Evolutionary conservation across 2,888 invertebrate genomes (phyloP).

Genomic region (Phortica magna): DNA sequence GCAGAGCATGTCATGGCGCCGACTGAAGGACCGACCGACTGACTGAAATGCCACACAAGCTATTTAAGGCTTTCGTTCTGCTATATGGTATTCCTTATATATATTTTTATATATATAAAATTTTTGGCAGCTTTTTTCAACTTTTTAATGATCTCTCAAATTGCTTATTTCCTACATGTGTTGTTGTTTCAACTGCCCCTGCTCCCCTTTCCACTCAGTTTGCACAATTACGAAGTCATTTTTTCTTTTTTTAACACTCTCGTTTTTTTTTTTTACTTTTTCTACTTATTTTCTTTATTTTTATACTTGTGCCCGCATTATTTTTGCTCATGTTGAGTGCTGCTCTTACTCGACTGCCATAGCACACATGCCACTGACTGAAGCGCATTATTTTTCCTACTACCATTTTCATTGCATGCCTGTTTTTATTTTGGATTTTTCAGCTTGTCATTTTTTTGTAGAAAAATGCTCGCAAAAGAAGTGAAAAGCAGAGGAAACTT

Average conservation of each 20-base stretch:
- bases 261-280: not conserved
- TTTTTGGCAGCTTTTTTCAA: conserved; percentile 46
- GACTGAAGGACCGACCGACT: too few species aligned
- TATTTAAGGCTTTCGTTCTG: not conserved
- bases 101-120: not conserved
- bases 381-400: conserved; percentile 45
- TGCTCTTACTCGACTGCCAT: not conserved
- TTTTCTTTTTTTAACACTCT: not conserved
- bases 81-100: not conserved
- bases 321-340: not conserved
- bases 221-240: conserved; percentile 3
- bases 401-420: conserved; percentile 36
- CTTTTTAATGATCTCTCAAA: conserved; percentile 71
- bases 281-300: not conserved
- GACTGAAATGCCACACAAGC: not conserved
- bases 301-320: not conserved
- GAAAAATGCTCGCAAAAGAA: conserved; percentile 63
- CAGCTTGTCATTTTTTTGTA: conserved; percentile 35
- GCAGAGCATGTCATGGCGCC: not conserved
- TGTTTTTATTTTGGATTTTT: not conserved
- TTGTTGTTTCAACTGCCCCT: conserved; percentile 43
- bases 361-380: not conserved
- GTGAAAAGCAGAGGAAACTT: conserved; percentile 39
- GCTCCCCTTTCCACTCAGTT: conserved; percentile 40
- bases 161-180: conserved; percentile 69